phyloP scores from a whole-genome alignment of 2,113 vertebrate species.

The Irena cyanogastra region DNA sequence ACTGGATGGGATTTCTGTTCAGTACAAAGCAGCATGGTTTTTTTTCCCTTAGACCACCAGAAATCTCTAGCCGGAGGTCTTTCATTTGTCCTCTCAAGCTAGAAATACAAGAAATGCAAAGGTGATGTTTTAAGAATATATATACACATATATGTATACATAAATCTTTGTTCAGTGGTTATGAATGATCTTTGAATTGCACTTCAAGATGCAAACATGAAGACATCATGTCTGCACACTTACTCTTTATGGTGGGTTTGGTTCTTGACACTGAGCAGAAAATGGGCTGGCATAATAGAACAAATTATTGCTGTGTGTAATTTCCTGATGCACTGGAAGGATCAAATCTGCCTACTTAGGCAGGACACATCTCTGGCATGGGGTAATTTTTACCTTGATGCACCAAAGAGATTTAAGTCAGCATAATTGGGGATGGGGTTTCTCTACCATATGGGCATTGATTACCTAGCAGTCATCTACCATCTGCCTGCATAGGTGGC shows the following conservation, averaged over 20 bases:
- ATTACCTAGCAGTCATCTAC: background rate
- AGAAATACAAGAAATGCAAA: background rate
- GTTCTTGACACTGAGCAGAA: background rate
- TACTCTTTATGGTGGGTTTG: background rate
- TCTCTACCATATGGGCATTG: background rate
- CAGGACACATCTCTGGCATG: background rate
- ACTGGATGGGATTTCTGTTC: background rate
- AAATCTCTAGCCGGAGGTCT: background rate
- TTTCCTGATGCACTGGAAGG: background rate
- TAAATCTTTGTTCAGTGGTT: background rate
- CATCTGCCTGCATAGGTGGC: background rate
- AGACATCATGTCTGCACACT: background rate
- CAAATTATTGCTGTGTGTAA: rapidly evolving
- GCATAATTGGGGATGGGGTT: background rate
- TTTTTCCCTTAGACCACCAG: background rate
- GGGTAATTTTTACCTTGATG: background rate
- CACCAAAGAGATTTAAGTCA: background rate
- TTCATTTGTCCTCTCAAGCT: background rate
- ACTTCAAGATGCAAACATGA: background rate
- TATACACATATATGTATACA: background rate
- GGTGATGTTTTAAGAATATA: background rate
- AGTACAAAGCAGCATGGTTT: background rate
- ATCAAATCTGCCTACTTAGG: background rate
- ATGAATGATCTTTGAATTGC: background rate
- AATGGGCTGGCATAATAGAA: background rate